A percentile compares a stretch with the other conserved stretches of the same genome.
phyloP scores from a whole-genome alignment of 1,140 invertebrate genomes.

The Macrostomum lignano region DNA sequence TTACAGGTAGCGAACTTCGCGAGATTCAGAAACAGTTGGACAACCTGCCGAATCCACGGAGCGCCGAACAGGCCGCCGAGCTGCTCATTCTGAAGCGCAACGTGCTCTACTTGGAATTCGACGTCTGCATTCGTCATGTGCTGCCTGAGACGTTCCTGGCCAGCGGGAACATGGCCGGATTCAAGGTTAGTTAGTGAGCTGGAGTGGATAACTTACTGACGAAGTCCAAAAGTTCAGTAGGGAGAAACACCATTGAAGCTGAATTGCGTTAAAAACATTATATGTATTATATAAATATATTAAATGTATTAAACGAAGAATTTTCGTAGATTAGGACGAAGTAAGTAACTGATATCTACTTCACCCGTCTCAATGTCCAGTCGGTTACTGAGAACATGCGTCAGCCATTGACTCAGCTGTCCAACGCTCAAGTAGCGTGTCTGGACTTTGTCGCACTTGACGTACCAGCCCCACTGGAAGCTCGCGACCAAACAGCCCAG shows the following conservation, averaged over 20 bases:
- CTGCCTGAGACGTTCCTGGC: slow-evolving; percentile 22
- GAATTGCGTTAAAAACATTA: too few relatives aligned
- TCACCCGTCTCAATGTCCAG: slow-evolving; percentile 9
- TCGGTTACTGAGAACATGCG: slow-evolving; percentile 16
- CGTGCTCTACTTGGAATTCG: slow-evolving; percentile 23
- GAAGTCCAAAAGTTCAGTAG: too few relatives aligned
- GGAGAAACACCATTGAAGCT: too few relatives aligned
- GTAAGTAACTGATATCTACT: not conserved
- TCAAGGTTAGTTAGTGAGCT: slow-evolving; percentile 14
- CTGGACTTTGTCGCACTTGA: slow-evolving; percentile 12
- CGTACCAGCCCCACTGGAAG: slow-evolving; percentile 23
- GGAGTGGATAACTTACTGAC: too few relatives aligned
- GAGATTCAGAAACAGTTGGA: slow-evolving; percentile 25
- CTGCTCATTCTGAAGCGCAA: slow-evolving; percentile 17
- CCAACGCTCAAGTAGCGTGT: slow-evolving; percentile 14
- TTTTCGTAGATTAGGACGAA: too few relatives aligned
- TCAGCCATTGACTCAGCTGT: slow-evolving; percentile 17
- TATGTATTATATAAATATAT: too few relatives aligned
- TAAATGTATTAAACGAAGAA: too few relatives aligned
- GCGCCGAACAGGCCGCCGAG: slow-evolving; percentile 13
- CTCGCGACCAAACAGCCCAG: slow-evolving; percentile 13
- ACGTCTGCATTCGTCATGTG: slow-evolving; percentile 19
- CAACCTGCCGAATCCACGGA: slow-evolving; percentile 12
- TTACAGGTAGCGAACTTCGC: slow-evolving; percentile 17
- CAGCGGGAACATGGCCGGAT: slow-evolving; percentile 17